Percentiles rank a stretch among this genome's conserved stretches.
These are phyloP conservation scores for Galerucella nymphaeae DNA, from an alignment of 2,888 invertebrate genomes.

Conservation along the genomic window DNA sequence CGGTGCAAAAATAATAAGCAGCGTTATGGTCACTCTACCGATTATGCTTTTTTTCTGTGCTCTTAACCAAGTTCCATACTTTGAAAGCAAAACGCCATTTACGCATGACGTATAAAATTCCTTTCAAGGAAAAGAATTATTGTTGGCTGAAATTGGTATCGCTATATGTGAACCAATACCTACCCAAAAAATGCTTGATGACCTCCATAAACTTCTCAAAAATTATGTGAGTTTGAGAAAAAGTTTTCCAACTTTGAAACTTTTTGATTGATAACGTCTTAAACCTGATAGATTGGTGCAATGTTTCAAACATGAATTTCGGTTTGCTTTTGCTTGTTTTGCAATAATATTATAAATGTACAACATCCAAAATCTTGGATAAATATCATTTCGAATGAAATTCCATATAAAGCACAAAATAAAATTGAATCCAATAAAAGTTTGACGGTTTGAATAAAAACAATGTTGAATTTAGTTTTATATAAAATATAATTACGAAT, in stretches of 20 bases:
- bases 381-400: slow-evolving; percentile 3
- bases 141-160: not conserved
- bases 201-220: slow-evolving; percentile 47
- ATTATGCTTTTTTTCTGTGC: no score
- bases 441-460: no score
- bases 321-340: slow-evolving; percentile 58
- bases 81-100: no score
- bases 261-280: slow-evolving; percentile 58
- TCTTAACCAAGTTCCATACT: no score
- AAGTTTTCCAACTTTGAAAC: slow-evolving; percentile 51
- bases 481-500: no score
- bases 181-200: slow-evolving; percentile 33
- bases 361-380: slow-evolving; percentile 47
- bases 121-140: no score
- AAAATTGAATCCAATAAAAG: no score
- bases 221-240: slow-evolving; percentile 52
- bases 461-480: no score
- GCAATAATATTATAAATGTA: slow-evolving; percentile 62
- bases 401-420: no score
- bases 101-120: no score
- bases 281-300: slow-evolving; percentile 59
- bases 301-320: slow-evolving; percentile 58
- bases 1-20: no score
- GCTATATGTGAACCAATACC: not conserved
- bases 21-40: no score